Evolutionary conservation across 2,888 invertebrate species (phyloP), one percentile per base, ranked within the genome.

Genomic region (Lottia scabra): DNA sequence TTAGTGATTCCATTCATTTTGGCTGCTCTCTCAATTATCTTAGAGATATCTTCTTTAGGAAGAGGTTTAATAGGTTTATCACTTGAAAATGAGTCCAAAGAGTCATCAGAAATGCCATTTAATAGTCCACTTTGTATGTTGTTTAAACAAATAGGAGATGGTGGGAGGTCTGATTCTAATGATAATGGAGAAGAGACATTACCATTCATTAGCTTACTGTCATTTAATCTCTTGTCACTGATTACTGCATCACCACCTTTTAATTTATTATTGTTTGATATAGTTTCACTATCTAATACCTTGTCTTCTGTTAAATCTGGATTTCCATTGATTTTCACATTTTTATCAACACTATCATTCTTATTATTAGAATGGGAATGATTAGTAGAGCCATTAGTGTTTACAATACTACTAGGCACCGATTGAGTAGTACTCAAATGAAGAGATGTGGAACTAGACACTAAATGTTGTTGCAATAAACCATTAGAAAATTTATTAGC

Each of bases 1-100:
- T 83, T 81, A 30, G 80, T 75, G 72, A 84, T 75, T 63, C 84
- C 84, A 76, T 84, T 84, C 66, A 84, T 75, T 72, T 77, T 81
- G 27, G 74, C 67, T 62, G 77, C 63, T 72, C 80, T 79, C 68
- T 82, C 79, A 27, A 80, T 56, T n/a, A 71, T 44, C 62, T 67
- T 71, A 13, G 66, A 63, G 6, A 71, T 38, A 19, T 71, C 56
- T 30, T 71, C 71, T 48, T 67, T 67, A 15, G 67, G 63, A 44
- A 71, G 26, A 26, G 46, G 43, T 63, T 67, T 67, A 15, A 48
- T 26, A 26, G 46, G 26, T 43, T 63, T 63, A 43, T 63, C 69
- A 44, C 45, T 43, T 38, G 23, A 30, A n/a, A 43, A 66, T 38
- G 23, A 23, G 44, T 44, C 45, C 8, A 44, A 23, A 23, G 38